Evolutionary conservation across 2,888 invertebrate species (phyloP).

Genomic region (Theodoxus fluviatilis): DNA sequence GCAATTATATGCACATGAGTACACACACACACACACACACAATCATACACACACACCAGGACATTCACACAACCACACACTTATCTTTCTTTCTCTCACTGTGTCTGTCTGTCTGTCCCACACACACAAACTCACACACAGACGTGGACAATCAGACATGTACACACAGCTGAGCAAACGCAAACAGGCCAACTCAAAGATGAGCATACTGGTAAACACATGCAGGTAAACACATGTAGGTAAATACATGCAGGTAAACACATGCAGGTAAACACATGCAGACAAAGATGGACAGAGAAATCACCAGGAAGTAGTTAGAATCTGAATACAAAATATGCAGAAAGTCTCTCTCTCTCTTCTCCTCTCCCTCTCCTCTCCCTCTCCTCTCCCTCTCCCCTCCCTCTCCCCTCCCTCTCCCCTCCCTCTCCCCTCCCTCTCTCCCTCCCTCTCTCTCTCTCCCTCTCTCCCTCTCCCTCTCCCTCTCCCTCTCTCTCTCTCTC

Average conservation of each 20-base stretch:
- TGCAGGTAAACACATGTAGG: no score
- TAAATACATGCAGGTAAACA: no score
- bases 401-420: background rate
- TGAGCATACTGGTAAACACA: no score
- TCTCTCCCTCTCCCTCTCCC: no score
- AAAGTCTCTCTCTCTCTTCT: background rate
- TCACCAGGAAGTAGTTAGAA: no score
- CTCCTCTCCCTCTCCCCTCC: background rate
- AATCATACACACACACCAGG: slow-evolving; percentile 8
- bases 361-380: background rate
- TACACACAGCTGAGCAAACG: no score
- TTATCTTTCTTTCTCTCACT: background rate
- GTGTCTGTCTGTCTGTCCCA: background rate
- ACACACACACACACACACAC: background rate
- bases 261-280: no score
- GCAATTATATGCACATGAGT: background rate
- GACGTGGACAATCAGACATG: no score
- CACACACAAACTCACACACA: background rate
- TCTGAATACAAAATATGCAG: no score
- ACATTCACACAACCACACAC: background rate
- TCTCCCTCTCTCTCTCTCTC: slow-evolving; percentile 1
- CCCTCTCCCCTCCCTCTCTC: background rate
- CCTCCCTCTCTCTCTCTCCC: no score
- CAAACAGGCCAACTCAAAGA: no score
- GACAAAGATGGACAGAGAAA: no score